phyloP scores from a whole-genome alignment of 2,113 vertebrate species.

The Tetraodon nigroviridis region DNA sequence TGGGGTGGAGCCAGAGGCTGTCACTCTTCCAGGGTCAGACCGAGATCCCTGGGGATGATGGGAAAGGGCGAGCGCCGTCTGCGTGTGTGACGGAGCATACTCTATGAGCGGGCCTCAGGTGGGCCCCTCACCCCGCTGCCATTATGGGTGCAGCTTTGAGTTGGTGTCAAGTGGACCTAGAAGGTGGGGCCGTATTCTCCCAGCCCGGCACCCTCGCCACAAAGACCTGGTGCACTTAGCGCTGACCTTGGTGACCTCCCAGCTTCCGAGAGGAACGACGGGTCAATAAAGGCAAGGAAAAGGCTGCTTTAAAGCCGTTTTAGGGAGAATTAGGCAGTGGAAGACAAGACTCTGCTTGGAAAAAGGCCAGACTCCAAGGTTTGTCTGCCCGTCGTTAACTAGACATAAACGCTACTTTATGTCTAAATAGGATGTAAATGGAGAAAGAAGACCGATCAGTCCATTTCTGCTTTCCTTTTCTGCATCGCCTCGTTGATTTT shows the following conservation, averaged over 20 bases:
- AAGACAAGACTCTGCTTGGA: constrained; percentile 1
- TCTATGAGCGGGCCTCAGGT: constrained; percentile 64
- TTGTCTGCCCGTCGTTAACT: background rate
- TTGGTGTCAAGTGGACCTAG: constrained; percentile 70
- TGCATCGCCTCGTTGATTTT: constrained; percentile 27
- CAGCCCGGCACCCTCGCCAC: constrained; percentile 51
- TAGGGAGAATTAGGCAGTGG: constrained; percentile 27
- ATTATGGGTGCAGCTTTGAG: constrained; percentile 60
- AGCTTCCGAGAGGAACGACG: constrained; percentile 37
- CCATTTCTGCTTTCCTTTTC: no score
- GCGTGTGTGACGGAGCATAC: constrained; percentile 43
- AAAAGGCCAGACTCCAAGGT: constrained; percentile 7
- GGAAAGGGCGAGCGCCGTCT: constrained; percentile 20
- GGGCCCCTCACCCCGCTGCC: constrained; percentile 54
- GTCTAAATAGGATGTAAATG: no score
- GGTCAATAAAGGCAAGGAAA: constrained; percentile 18
- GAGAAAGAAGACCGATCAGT: no score
- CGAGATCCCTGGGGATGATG: constrained; percentile 67
- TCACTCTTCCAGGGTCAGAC: constrained; percentile 59
- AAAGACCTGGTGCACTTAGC: no score
- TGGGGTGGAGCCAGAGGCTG: constrained; percentile 56
- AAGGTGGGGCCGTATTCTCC: constrained; percentile 49
- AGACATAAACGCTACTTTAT: no score
- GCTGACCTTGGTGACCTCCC: constrained; percentile 51
- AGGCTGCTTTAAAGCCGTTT: constrained; percentile 22